Evolutionary conservation across 2,113 vertebrate species (phyloP), one percentile per base, ranked within the genome.

Genomic region (Tamias sibiricus): DNA sequence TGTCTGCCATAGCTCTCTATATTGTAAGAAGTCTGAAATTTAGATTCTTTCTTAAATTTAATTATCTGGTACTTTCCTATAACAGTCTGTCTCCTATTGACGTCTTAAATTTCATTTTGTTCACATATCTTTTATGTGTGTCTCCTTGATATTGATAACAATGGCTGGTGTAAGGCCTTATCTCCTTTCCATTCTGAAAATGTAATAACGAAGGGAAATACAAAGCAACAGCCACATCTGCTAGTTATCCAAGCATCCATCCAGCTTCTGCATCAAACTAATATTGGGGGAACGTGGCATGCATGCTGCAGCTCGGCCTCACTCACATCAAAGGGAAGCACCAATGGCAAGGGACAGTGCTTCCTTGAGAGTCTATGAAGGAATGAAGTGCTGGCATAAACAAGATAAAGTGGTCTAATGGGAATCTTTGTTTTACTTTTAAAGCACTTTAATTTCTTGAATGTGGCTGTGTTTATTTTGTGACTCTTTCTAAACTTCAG

Each of bases 71-170:
- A 97, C 83, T 98, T 98, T 96, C 92, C 95, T 97, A 84, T 95
- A 97, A 93, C 71, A 98, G 69, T 74, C 97, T 98, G 97, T 96
- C 98, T 98, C 35, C 92, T 96, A 79, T 86, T 98, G 98, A 97
- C 93, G 91, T 97, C 94, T 86, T 97, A 95, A 97, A 98, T 98
- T 98, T 98, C 90, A 98, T 99, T 98, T 98, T 98, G 95, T 98
- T 98, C 96, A 87, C 97, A 85, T 97, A 98, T 97, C 98, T 98
- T 98, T 97, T 97, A 82, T 97, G 76, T 95, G 40, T 97, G 96
- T 97, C 96, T 98, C 97, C 97, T 98, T 98, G 95, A 98, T 98
- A 98, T 95, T 98, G 98, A 98, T 98, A 98, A 98, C 96, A 95
- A 97, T 87, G 94, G 85, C 95, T 98, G 6, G 0, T 97, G 86